A percentile compares a stretch with the other conserved stretches of the same genome.
Evolutionary conservation across 2,797 vertebrate genomes (phyloP).

Genomic region (Gobionotothen gibberifrons): DNA sequence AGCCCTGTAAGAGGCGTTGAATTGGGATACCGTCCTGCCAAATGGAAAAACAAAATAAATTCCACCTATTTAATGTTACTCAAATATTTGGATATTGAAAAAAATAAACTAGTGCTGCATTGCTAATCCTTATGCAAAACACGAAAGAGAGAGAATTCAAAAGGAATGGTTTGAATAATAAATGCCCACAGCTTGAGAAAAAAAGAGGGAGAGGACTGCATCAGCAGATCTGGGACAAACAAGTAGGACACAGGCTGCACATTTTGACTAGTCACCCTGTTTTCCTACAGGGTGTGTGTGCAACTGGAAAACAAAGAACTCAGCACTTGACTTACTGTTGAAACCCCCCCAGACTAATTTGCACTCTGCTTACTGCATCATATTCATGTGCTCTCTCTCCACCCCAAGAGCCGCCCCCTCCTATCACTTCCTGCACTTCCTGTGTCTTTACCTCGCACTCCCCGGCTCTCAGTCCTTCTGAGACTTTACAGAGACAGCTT

Average conservation of each 20-base stretch:
- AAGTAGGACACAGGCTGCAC: constrained; percentile 74
- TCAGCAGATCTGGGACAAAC: constrained; percentile 83
- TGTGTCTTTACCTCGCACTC: constrained; percentile 41
- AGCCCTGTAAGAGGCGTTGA: constrained; percentile 31
- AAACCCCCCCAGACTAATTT: constrained; percentile 65
- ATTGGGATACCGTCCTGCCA: constrained; percentile 25
- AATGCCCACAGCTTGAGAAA: constrained; percentile 71
- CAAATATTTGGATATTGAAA: constrained; percentile 67
- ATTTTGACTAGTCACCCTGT: constrained; percentile 77
- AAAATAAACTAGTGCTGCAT: constrained; percentile 60
- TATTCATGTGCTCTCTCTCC: constrained; percentile 44
- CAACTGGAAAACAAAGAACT: constrained; percentile 76
- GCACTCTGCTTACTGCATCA: constrained; percentile 69
- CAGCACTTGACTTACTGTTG: constrained; percentile 66
- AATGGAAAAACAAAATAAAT: constrained; percentile 44
- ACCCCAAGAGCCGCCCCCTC: constrained; percentile 8
- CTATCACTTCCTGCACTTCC: constrained; percentile 43
- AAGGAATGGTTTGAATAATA: constrained; percentile 79
- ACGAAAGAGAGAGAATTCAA: constrained; percentile 70
- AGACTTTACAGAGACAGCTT: constrained; percentile 36
- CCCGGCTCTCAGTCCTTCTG: constrained; percentile 31
- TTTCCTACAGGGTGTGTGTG: constrained; percentile 67
- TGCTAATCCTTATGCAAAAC: constrained; percentile 76
- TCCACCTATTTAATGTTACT: constrained; percentile 59
- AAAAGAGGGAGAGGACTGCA: constrained; percentile 59